Base-by-base conservation (phyloP, 2,888 invertebrate species). In the Ashinkailepas kermadecensis region DNA sequence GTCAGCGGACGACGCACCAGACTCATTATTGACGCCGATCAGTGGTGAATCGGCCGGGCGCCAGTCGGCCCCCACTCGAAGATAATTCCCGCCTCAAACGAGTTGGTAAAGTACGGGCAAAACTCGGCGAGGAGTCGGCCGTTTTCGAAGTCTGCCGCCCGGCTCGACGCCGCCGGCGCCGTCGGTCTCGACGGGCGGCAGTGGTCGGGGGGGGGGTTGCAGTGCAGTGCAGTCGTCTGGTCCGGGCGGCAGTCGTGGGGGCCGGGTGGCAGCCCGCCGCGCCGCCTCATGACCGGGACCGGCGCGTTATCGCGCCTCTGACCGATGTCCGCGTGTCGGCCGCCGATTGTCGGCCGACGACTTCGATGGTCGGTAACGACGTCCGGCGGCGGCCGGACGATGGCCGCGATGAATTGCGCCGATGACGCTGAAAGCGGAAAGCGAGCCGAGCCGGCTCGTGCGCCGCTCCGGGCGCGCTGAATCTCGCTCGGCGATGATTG, bases 71-170 rank as follows among this genome's bases (percentile, higher is more conserved):
- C 39, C 39, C 39, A 39, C n/a, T 23, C 65, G 23, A 23, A n/a
- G 65, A 65, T 65, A 65, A 65, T 65, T 65, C n/a, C 23, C 65
- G n/a, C 65, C 10, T 2, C 65, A n/a, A 65, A 65, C 23, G 65
- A 65, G 65, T 65, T 65, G 65, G 65, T 65, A 65, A 65, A 65
- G 65, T 65, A 6, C 65, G 65, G 64, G 8, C 64, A 64, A 64
- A 64, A 64, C 64, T 39, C 8, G 18, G 64, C 64, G 64, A 23
- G n/a, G 23, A 18, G 65, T 10, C 18, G 65, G 23, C 65, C n/a
- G 18, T 23, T 65, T 65, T 65, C 23, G n/a, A 62, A 62, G 62
- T 18, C 62, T 9, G 62, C 62, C 62, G 62, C 15, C 62, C 15
- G 62, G 7, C 62, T 7, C 3, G 12, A 62, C 18, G 18, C 15